Base-by-base conservation (phyloP, 2,797 vertebrate genomes). In the Sebastes aleutianus region DNA sequence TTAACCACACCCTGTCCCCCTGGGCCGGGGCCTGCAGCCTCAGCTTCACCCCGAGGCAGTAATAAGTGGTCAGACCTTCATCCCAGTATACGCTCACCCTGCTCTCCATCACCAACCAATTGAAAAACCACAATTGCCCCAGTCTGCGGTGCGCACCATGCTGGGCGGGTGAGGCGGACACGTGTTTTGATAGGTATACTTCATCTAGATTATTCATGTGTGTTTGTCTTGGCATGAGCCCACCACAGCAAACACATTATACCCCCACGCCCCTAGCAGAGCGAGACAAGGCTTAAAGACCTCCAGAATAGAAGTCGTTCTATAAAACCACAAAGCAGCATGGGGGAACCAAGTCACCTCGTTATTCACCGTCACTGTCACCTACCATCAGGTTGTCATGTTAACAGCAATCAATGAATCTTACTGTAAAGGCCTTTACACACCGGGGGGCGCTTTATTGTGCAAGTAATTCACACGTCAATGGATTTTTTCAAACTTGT, bases 221-320 rank as follows among this genome's bases (percentile, higher is more conserved):
- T 93, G 90, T 92, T 94, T 92, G 74, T 56, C 76, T 93, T 94
- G 93, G 91, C 86, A 75, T 65, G 76, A 82, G 54, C 74, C 64
- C 70, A 72, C 68, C 22, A 39, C 76, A 84, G 81, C 74, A 59
- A 90, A 90, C 80, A 85, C 71, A 78, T 90, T 82, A 79, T 62
- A 34, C 47, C 75, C 43, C 78, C 74, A 14, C 22, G 0, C 18
- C 78, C 9, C 22, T 69, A 59, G 77, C 75, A 82, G 79, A 71
- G 78, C 53, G 26, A 80, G 79, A 78, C 74, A 18, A 76, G 76
- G 70, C 73, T 87, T 82, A 61, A 76, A 89, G 76, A 85, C 86
- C 83, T 85, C 73, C 54, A 82, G 66, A 90, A 90, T 58, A 87
- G 70, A 77, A 82, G 62, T 76, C 16, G 13, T 78, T 63, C 83